Evolutionary conservation across 2,113 vertebrate genomes (phyloP), one percentile per base, ranked within the genome.

Genomic region (Geothlypis trichas): DNA sequence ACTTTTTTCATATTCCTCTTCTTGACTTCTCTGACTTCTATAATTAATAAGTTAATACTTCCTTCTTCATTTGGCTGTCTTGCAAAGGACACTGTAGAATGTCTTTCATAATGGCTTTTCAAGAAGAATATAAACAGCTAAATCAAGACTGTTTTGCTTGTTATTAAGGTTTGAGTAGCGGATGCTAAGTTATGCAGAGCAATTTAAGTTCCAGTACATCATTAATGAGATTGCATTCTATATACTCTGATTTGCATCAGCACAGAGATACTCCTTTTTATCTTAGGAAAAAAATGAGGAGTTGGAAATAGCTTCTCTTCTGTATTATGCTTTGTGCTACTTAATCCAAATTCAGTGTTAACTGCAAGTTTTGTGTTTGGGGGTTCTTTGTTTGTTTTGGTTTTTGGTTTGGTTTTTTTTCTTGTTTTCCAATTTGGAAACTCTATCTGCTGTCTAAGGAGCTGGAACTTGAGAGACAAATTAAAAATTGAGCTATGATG

Each of bases 141-240:
- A 89, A 92, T 92, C 51, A 87, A 37, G 68, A 72, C 51, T 89
- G 49, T 16, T 87, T 84, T 91, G 55, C 71, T 89, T 90, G 46
- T 87, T 91, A 46, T 84, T 93, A 82, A 80, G 41, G 44, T 89
- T 93, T 82, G 81, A 85, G 73, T 72, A 92, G 76, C 4, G 7
- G 83, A 77, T 95, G 86, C 51, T 61, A 69, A 87, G 65, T 90
- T 94, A 71, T 37, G 82, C 82, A 80, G 75, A 72, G 74, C 85
- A 92, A 72, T 89, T 90, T 69, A 73, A 89, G 62, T 84, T 87
- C 54, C 79, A 90, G 78, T 37, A 62, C 37, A 33, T 90, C 79
- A 68, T 90, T 96, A 90, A 96, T 84, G 76, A 94, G 73, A 85
- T 78, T 93, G 75, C 67, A 47, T 84, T 90, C n/a, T 71, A 31